These are phyloP conservation scores for Prunella fulvescens DNA, from an alignment of 2,113 vertebrate genomes.

Conservation along the genomic window DNA sequence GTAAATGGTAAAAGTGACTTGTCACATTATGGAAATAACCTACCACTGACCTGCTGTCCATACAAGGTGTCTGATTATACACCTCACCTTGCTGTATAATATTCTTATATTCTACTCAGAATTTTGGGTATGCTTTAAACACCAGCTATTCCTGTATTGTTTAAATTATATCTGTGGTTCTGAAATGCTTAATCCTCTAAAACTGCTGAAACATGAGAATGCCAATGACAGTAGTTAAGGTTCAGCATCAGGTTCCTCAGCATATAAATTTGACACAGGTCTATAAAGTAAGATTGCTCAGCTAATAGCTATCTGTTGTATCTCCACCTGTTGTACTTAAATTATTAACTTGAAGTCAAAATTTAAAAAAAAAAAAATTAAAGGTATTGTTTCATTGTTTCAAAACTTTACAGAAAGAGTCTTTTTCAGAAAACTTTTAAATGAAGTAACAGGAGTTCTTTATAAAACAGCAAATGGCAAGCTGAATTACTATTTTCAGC, in stretches of 20 bases:
- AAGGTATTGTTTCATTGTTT: not conserved
- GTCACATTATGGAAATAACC: not conserved
- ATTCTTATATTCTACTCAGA: not conserved
- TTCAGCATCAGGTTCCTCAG: not conserved
- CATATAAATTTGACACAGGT: not conserved
- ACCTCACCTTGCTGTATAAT: not conserved
- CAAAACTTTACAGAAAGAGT: not conserved
- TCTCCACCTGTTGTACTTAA: not conserved
- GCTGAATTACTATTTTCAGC: not conserved
- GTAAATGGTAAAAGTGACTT: not conserved
- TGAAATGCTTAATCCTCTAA: not conserved
- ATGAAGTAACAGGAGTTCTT: not conserved
- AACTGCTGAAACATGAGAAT: not conserved
- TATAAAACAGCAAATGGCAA: not conserved
- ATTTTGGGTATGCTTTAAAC: not conserved
- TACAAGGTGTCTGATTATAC: not conserved
- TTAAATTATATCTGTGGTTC: not conserved
- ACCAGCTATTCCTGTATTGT: not conserved
- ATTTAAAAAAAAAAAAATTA: too few relatives aligned
- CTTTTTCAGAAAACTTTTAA: not conserved
- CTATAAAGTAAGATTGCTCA: not conserved
- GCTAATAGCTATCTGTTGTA: not conserved
- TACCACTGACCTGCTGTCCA: not conserved
- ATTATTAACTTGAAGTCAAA: not conserved
- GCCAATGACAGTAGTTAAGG: not conserved